Evolutionary conservation across 2,113 vertebrate species (phyloP).

Genomic region (Stictonetta naevosa): DNA sequence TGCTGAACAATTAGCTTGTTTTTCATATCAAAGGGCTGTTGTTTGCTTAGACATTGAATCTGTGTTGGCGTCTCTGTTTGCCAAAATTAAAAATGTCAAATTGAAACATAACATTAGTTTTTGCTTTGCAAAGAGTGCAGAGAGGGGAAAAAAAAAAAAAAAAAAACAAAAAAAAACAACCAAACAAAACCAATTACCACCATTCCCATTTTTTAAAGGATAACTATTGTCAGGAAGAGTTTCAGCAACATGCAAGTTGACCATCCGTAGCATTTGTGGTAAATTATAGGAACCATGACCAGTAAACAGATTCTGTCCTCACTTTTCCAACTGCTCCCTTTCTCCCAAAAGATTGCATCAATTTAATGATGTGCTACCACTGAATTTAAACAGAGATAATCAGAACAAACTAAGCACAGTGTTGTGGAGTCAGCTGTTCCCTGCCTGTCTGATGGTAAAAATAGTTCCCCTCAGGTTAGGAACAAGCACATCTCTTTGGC

Average conservation of each 20-base stretch:
- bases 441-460: not conserved
- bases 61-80: not conserved
- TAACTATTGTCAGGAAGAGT: not conserved
- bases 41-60: not conserved
- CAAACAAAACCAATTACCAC: not conserved
- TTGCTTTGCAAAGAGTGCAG: not conserved
- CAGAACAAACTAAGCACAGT: not conserved
- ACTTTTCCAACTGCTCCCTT: not conserved
- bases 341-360: not conserved
- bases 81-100: not conserved
- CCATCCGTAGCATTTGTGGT: not conserved
- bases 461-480: not conserved
- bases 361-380: not conserved
- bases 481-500: not conserved
- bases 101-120: not conserved
- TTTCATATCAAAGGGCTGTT: rapidly evolving
- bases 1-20: not conserved
- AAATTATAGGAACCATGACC: not conserved
- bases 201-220: not conserved
- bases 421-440: not conserved
- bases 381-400: not conserved
- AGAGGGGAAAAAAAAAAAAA: not conserved
- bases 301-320: not conserved
- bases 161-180: too few species aligned
- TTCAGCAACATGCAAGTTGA: not conserved